Evolutionary conservation across 1,140 invertebrate species (phyloP).

Genomic region (Pseudobourletiella spinata): DNA sequence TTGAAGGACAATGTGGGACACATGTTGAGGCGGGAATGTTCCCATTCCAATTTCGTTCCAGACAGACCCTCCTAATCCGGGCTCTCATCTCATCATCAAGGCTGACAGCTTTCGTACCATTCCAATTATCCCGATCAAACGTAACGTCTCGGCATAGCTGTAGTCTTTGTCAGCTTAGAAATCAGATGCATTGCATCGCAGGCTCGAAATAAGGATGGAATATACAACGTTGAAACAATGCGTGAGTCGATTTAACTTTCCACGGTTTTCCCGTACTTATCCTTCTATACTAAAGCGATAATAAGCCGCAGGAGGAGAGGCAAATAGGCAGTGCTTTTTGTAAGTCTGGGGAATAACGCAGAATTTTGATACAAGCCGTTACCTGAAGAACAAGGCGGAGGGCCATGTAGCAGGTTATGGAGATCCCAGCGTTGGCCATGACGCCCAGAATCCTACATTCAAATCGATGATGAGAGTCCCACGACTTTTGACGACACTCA

Average conservation of each 20-base stretch:
- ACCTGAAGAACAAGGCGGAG: constrained; percentile 68
- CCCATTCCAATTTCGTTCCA: too few species aligned
- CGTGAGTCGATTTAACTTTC: too few species aligned
- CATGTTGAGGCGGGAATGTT: too few species aligned
- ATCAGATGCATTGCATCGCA: not conserved
- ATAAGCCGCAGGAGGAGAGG: not conserved
- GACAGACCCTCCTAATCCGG: too few species aligned
- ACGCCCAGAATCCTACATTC: constrained; percentile 69
- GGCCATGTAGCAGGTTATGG: constrained; percentile 74
- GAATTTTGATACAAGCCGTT: constrained; percentile 21
- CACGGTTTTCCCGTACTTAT: not conserved
- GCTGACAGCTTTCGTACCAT: too few species aligned
- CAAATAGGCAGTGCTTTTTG: not conserved
- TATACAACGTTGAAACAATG: too few species aligned
- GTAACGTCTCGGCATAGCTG: too few species aligned
- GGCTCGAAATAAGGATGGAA: not conserved
- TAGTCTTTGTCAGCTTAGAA: too few species aligned
- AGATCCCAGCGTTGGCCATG: constrained; percentile 64
- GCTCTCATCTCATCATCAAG: too few species aligned
- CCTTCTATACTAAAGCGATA: not conserved
- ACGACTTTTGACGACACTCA: constrained; percentile 58
- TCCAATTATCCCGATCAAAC: too few species aligned
- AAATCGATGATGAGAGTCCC: constrained; percentile 58
- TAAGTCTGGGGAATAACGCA: not conserved
- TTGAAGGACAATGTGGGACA: too few species aligned